phyloP scores from a whole-genome alignment of 2,113 vertebrate species.

The Peucedramus taeniatus region DNA sequence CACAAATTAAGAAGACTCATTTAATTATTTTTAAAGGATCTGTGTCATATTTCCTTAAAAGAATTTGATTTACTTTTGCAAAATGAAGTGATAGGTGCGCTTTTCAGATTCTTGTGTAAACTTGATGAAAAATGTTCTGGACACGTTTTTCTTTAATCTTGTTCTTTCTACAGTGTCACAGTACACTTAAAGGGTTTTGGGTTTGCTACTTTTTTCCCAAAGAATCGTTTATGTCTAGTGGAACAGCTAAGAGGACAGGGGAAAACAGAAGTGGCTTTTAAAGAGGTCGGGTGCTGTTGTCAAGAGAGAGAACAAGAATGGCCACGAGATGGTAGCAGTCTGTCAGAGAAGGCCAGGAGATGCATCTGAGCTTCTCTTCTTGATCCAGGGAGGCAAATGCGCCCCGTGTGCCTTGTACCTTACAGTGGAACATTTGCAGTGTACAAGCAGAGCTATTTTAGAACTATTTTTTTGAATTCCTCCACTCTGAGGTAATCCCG shows the following conservation, averaged over 20 bases:
- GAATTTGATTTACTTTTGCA: not conserved
- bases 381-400: not conserved
- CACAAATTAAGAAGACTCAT: no score
- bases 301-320: not conserved
- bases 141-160: not conserved
- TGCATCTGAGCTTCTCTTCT: not conserved
- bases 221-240: not conserved
- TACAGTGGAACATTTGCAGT: not conserved
- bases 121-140: not conserved
- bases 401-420: no score
- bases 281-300: not conserved
- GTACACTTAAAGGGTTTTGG: not conserved
- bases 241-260: not conserved
- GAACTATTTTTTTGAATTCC: not conserved
- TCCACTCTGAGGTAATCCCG: not conserved
- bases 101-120: not conserved
- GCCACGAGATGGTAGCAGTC: constrained; percentile 33
- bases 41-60: not conserved
- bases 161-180: not conserved
- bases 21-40: not conserved
- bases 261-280: not conserved
- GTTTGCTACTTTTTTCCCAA: not conserved
- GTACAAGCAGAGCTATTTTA: not conserved
- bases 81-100: not conserved
- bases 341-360: not conserved